Evolutionary conservation across 2,797 vertebrate genomes (phyloP).

Genomic region (Lagodon rhomboides): DNA sequence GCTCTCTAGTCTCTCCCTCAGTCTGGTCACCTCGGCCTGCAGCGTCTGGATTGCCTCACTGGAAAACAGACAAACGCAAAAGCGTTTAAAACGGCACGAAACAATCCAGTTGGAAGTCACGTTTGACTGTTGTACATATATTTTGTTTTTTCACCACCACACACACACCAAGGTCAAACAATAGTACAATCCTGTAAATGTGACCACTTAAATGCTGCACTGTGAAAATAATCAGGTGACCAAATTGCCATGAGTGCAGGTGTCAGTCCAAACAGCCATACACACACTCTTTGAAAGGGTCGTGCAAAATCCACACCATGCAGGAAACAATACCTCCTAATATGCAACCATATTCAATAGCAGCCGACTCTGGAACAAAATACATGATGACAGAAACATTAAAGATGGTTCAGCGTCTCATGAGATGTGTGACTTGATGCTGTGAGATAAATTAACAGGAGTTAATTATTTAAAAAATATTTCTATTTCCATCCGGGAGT

Average conservation of each 20-base stretch:
- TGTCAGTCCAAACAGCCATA: slow-evolving; percentile 2
- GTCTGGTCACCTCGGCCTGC: slow-evolving; percentile 85
- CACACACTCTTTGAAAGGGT: slow-evolving; percentile 22
- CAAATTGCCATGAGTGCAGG: slow-evolving; percentile 1
- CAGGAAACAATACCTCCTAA: slow-evolving; percentile 64
- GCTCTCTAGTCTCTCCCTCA: slow-evolving; percentile 84
- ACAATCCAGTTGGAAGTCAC: neutral
- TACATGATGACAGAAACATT: slow-evolving; percentile 26
- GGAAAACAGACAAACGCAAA: slow-evolving; percentile 5
- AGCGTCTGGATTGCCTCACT: slow-evolving; percentile 87
- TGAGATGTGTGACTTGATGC: neutral
- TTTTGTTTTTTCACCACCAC: neutral
- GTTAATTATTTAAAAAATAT: neutral
- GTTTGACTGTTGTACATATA: neutral
- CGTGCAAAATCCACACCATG: slow-evolving; percentile 66
- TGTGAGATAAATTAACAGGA: neutral
- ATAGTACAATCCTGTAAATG: neutral
- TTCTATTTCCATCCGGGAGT: neutral
- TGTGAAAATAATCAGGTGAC: slow-evolving; percentile 4
- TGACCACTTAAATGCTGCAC: neutral
- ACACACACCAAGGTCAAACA: slow-evolving; percentile 14
- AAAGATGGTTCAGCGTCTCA: neutral
- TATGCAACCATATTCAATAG: slow-evolving; percentile 55
- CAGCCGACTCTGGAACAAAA: slow-evolving; percentile 71
- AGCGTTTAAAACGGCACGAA: neutral